A percentile compares a stretch with the other conserved stretches of the same genome.
Conservation (phyloP, 2,888 invertebrate species). For the Eledone cirrhosa region DNA sequence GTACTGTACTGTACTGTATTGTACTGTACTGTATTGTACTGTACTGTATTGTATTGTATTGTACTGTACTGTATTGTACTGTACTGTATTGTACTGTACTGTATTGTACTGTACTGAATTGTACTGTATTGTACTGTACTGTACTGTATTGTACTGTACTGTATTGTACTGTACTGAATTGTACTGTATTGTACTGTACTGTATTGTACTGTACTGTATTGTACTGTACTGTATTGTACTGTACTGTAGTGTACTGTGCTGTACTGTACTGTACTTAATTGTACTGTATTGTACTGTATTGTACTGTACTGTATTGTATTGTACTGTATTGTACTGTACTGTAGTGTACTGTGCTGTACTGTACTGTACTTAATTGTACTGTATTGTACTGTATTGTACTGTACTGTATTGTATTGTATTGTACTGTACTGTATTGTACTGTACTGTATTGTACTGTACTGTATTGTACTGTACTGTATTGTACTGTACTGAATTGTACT, state of each 20-base stretch:
- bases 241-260: conserved; percentile 30
- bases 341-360: conserved; percentile 19
- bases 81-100: too few relatives aligned
- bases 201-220: conserved; percentile 30
- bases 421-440: too few relatives aligned
- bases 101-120: conserved; percentile 32
- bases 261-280: conserved; percentile 30
- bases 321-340: conserved; percentile 21
- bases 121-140: conserved; percentile 34
- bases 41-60: too few relatives aligned
- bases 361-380: too few relatives aligned
- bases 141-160: conserved; percentile 33
- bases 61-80: too few relatives aligned
- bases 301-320: conserved; percentile 26
- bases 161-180: conserved; percentile 35
- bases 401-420: neutral
- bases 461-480: too few relatives aligned
- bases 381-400: neutral
- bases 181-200: conserved; percentile 34
- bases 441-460: too few relatives aligned
- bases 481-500: too few relatives aligned
- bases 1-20: too few relatives aligned
- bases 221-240: conserved; percentile 30
- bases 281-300: conserved; percentile 28
- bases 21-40: too few relatives aligned